phyloP scores from a whole-genome alignment of 1,140 invertebrate species.

The Drosophila pseudoananassae region DNA sequence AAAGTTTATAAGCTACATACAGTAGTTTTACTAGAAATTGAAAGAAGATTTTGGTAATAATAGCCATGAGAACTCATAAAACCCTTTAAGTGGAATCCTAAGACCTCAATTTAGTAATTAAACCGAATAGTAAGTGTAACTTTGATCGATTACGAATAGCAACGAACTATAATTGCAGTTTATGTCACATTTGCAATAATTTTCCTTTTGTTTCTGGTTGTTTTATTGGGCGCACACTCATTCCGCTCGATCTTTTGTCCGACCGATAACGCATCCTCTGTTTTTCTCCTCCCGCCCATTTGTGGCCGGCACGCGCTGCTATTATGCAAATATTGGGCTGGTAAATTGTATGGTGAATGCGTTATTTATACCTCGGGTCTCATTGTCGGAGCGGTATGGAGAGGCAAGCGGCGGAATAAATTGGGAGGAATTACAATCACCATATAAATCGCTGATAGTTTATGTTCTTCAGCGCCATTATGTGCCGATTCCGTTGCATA shows the following conservation, averaged over 20 bases:
- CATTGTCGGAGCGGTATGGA: conserved; percentile 5
- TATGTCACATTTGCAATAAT: no score
- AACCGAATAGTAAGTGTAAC: no score
- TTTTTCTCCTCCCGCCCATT: conserved; percentile 18
- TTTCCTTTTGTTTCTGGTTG: no score
- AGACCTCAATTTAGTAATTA: no score
- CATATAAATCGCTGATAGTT: conserved; percentile 50
- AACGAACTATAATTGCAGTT: no score
- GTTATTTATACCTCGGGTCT: conserved; percentile 72
- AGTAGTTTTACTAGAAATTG: no score
- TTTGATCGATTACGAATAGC: no score
- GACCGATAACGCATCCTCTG: conserved; percentile 20
- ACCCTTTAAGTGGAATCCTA: no score
- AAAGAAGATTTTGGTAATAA: no score
- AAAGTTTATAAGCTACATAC: no score
- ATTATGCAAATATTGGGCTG: conserved; percentile 80
- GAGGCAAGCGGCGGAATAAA: conserved; percentile 28
- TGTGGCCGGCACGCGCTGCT: conserved; percentile 76
- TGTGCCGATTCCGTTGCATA: conserved; percentile 75
- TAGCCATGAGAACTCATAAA: no score
- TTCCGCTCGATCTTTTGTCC: conserved; percentile 19
- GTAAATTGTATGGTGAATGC: conserved; percentile 74
- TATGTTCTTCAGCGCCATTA: conserved; percentile 53
- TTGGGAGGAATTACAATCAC: conserved; percentile 45
- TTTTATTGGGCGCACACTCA: no score